Base-by-base conservation (phyloP, 2,113 vertebrate species). In the Lophura nycthemera region DNA sequence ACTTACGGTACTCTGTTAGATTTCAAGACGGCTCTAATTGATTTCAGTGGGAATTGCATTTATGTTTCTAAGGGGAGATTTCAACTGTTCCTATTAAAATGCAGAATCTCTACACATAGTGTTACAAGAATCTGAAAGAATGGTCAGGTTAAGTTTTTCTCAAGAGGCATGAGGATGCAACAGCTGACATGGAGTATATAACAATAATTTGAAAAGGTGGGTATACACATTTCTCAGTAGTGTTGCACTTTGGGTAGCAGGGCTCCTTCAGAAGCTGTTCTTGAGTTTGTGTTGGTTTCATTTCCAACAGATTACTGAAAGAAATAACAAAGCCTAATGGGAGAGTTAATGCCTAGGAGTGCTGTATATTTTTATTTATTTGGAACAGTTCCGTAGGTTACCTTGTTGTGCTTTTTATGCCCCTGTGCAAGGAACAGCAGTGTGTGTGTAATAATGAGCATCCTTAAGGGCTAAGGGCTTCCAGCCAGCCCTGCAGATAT, bases 11-110 rank as follows among this genome's bases (percentile, higher is more conserved):
- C 25, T 61, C 60, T 48, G 11, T 57, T 66, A 92, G 69, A 76
- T 89, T 92, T 92, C 77, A 74, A 88, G 89, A 93, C 63, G 66
- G 54, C 38, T 89, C 86, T 97, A 96, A 96, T 94, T 95, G 86
- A 94, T 95, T 97, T 96, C 95, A 88, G 17, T 92, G 96, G 94
- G 96, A 97, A 76, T 90, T 96, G 70, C 34, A 30, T 79, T 95
- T 83, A 66, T 67, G 48, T 83, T 83, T 87, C 86, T 76, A 83
- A 85, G 42, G 72, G 59, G 60, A 94, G 59, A 92, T 87, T 84
- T 95, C 82, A 86, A 25, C 74, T 89, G 17, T 52, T 87, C 60
- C 5, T 82, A 32, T 89, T 94, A 94, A 95, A 89, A 89, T 84
- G 74, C 25, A 65, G 76, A 78, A 61, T 75, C 34, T 89, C 66